Evolutionary conservation across 1,140 invertebrate genomes (phyloP), one percentile per base, ranked within the genome.

Genomic region (Caenorhabditis latens): DNA sequence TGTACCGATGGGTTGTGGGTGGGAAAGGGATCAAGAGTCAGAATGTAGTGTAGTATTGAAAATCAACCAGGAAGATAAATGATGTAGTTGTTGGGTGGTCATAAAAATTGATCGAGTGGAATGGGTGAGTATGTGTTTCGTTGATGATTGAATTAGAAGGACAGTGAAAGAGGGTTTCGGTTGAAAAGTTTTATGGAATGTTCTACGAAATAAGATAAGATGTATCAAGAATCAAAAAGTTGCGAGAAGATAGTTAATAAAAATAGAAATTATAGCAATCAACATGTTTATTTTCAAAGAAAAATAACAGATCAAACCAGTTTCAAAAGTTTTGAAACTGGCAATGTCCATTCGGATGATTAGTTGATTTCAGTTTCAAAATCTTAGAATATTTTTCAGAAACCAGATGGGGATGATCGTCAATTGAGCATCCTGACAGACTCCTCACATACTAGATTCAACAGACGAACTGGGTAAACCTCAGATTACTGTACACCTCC

Each of bases 341-440:
- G n/a, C n/a, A n/a, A n/a, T n/a, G n/a, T n/a, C n/a, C n/a, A n/a
- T n/a, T n/a, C n/a, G n/a, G n/a, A 1, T 32, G 32, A 32, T 32
- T 32, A 32, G 32, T 32, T 32, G 32, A 32, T 32, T 32, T 32
- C 32, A 32, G 32, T 32, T 32, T n/a, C 0, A 32, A 32, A 32
- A 32, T 32, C 32, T 32, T 32, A 11, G 9, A 32, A 21, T 11
- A 11, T 21, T 32, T 79, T 79, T 79, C 71, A 79, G 71, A 79
- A 79, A 79, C 71, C 71, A 4, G 71, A 79, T 53, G 71, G 11
- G 3, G 71, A 79, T 13, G 71, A 79, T 24, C 71, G 71, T 2
- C 71, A 79, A 14, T n/a, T 79, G 46, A 79, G 71, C 46, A 79
- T 79, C 11, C 42, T 79, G 16, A 79, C 71, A 79, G 71, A 79